Evolutionary conservation across 2,888 invertebrate species (phyloP), one percentile per base, ranked within the genome.

Genomic region (Ectemnius cavifrons): DNA sequence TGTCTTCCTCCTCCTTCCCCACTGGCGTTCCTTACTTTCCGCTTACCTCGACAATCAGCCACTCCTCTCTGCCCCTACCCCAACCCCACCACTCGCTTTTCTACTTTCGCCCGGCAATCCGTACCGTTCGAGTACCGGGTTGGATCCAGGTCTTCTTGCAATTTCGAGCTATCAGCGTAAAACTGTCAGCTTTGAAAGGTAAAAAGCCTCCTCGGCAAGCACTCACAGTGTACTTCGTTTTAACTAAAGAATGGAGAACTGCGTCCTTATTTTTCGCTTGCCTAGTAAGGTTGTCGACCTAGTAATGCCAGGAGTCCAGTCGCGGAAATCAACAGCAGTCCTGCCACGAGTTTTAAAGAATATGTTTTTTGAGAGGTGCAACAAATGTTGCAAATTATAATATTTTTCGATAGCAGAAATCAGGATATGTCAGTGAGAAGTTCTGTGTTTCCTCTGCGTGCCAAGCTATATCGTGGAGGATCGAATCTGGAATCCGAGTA

Each of bases 131-230:
- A 23, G 62, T 57, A 47, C 57, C 18, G 58, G 58, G 52, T 64
- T 46, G 28, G 18, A 8, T 63, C 67, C 61, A 67, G 67, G 11
- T 52, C 67, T 67, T 77, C 67, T 70, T 73, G 73, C 81, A 77
- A 80, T 78, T 75, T 73, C 68, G 60, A 73, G 61, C 67, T 75
- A 75, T 81, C 82, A 77, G 71, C 78, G 74, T 81, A 82, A 85
- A 85, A 77, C 79, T 74, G 71, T 75, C 75, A 68, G 60, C 64
- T 76, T 69, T 69, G 62, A 71, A 71, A 78, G 69, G 63, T 62
- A 56, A 60, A 62, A 60, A 52, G 47, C 62, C 52, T 49, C 28
- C 67, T 71, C 67, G 76, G 70, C 83, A 82, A 81, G 76, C 83
- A 66, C 72, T 83, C 65, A 61, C 47, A 18, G 27, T 18, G n/a